These are phyloP conservation scores for Oenanthe oenanthe DNA, from an alignment of 2,113 vertebrate species.

Conservation along the genomic window DNA sequence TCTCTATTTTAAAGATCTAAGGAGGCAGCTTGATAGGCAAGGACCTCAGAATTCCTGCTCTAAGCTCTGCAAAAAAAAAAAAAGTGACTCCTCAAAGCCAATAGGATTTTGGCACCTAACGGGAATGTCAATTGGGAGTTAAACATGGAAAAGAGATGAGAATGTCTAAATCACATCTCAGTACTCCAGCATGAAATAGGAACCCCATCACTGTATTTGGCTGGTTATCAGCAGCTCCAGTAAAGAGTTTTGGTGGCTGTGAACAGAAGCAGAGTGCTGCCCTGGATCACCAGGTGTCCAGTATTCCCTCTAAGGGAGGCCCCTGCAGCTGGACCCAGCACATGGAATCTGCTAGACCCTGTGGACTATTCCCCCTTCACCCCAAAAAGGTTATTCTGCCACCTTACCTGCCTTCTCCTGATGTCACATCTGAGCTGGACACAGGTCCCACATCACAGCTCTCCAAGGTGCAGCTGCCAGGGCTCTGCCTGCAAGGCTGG, in stretches of 20 bases:
- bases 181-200: neutral
- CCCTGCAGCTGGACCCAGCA: neutral
- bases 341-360: neutral
- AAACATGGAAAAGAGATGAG: neutral
- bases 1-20: neutral
- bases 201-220: neutral
- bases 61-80: neutral
- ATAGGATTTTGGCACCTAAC: neutral
- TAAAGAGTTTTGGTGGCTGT: neutral
- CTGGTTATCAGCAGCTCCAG: neutral
- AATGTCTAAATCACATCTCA: neutral
- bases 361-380: neutral
- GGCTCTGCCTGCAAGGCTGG: neutral
- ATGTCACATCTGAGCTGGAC: neutral
- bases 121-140: neutral
- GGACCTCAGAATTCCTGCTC: neutral
- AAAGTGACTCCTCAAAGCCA: neutral
- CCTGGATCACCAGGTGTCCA: rapidly evolving
- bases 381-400: neutral
- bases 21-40: neutral
- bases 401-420: constrained; percentile 41
- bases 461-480: neutral
- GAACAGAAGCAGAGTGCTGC: neutral
- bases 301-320: neutral
- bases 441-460: neutral